phyloP scores from a whole-genome alignment of 2,797 vertebrate genomes.

The Ara ararauna region DNA sequence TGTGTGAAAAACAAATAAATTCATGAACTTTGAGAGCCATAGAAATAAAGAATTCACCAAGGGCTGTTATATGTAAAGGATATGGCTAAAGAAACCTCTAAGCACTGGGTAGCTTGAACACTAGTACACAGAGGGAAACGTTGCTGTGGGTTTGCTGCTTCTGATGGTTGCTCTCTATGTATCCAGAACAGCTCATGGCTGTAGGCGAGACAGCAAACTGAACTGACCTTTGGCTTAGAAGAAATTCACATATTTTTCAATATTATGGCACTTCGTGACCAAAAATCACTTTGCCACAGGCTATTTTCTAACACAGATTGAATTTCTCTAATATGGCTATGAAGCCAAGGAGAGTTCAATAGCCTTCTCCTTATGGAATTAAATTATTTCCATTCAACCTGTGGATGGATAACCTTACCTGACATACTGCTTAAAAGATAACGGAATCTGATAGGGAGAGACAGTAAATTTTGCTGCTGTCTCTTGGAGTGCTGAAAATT shows the following conservation, averaged over 20 bases:
- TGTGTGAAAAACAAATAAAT: neutral
- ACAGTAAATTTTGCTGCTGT: conserved; percentile 8
- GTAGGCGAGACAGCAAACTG: conserved; percentile 13
- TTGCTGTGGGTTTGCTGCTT: neutral
- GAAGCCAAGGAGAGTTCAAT: conserved; percentile 50
- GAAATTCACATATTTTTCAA: conserved; percentile 46
- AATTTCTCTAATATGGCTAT: conserved; percentile 53
- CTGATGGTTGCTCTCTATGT: neutral
- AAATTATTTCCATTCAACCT: conserved; percentile 46
- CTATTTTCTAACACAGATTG: conserved; percentile 51
- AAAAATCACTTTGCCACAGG: conserved; percentile 43
- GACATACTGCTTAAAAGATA: conserved; percentile 20
- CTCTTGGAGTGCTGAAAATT: neutral
- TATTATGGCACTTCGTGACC: neutral
- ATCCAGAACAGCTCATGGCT: neutral
- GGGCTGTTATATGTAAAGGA: neutral
- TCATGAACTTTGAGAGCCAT: neutral
- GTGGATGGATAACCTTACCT: conserved; percentile 30
- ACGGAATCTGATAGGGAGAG: neutral
- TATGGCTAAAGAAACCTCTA: neutral
- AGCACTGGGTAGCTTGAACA: neutral
- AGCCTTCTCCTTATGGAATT: conserved; percentile 25
- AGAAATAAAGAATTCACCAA: neutral
- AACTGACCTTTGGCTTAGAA: conserved; percentile 29
- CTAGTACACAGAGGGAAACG: neutral